Base-by-base conservation (phyloP, 2,888 invertebrate species). In the Anagyrus pseudococci region DNA sequence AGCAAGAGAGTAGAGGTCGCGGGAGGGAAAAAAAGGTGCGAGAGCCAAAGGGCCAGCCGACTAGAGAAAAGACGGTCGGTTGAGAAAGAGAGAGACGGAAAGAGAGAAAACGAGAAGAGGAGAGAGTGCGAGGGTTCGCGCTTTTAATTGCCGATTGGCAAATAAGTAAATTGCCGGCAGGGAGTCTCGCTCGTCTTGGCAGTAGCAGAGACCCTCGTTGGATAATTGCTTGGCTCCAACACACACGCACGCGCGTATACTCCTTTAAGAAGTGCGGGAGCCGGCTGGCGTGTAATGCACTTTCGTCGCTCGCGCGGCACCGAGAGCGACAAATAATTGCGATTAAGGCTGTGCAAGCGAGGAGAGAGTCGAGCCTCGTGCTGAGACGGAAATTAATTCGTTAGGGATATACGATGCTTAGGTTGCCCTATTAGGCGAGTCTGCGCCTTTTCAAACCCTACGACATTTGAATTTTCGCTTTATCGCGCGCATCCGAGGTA, bases 91-190 rank as follows among this genome's bases (percentile, higher is more conserved):
- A 15, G 53, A n/a, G 53, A 20, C 23, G 25, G n/a, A n/a, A n/a
- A n/a, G n/a, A 23, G 23, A 47, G 29, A 53, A 40, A 44, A 33
- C 26, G n/a, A 20, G 25, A 50, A 40, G 22, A 17, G 60, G 67
- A 67, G 19, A 44, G 19, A 10, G 44, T 15, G 41, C 41, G 7
- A 13, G 44, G 64, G 67, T 62, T 57, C 56, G 64, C 61, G 60
- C 64, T 75, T 73, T 74, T 77, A 77, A 77, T 78, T 78, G 73
- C 73, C 71, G 74, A 77, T 75, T 74, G 73, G 70, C 69, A 73
- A 74, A 75, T 73, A 72, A 74, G 74, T 75, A 73, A 77, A 75
- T 74, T 76, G 72, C 73, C 73, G 73, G 77, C 75, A 68, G 69
- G 70, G 67, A 68, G 67, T 69, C 66, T 37, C 40, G 23, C 22